Evolutionary conservation across 2,888 invertebrate species (phyloP), one percentile per base, ranked within the genome.

Genomic region (Quadroppia sp.): DNA sequence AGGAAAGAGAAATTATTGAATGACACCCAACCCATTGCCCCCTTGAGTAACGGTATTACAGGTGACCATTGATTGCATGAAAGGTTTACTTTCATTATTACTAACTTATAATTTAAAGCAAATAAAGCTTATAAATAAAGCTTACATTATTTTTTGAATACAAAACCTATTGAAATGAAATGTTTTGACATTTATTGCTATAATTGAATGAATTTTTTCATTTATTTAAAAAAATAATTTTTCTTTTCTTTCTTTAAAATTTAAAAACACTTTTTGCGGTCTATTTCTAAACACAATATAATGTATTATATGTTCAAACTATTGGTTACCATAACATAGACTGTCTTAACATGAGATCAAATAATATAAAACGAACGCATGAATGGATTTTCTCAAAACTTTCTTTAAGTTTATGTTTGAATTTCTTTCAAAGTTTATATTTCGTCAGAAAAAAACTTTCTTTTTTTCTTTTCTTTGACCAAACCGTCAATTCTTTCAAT

Each of bases 41-140:
- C 70, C 6, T 32, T 61, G 15, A 36, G 45, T 53, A 73, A 73
- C 32, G 73, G 73, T 23, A 42, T 50, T 13, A 73, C 69, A 20
- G 69, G 70, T 36, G 73, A 70, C 36, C 69, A 70, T 28, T 73
- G n/a, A 70, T 17, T 13, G 7, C 15, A 7, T n/a, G n/a, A n/a
- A n/a, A n/a, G n/a, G n/a, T n/a, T n/a, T n/a, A n/a, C n/a, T n/a
- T n/a, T n/a, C n/a, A n/a, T n/a, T n/a, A n/a, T n/a, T n/a, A n/a
- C n/a, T n/a, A n/a, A n/a, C n/a, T n/a, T n/a, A 17, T 45, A 45
- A 7, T 2, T 13, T 2, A 45, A 13, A 45, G n/a, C n/a, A n/a
- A n/a, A n/a, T n/a, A n/a, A n/a, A n/a, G n/a, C n/a, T n/a, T n/a
- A n/a, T n/a, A n/a, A n/a, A n/a, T n/a, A n/a, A n/a, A n/a, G n/a